Base-by-base conservation (phyloP, 2,888 invertebrate genomes). In the Hirtodrosophila alboralis region DNA sequence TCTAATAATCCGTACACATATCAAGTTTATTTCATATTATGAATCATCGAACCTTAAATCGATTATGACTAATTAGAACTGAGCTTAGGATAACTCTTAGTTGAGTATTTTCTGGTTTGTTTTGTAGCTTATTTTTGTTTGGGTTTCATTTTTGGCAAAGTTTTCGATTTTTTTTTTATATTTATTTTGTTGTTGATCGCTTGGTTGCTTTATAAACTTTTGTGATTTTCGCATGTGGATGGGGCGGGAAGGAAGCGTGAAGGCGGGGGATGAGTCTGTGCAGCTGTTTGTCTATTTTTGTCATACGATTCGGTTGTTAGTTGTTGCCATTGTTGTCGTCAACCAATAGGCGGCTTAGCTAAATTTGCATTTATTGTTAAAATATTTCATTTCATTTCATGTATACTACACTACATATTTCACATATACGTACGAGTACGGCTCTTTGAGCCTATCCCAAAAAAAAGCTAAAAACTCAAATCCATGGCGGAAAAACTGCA, bases 311-410 rank as follows among this genome's bases (percentile, higher is more conserved):
- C 23, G 62, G 45, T 44, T 51, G 54, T 56, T 67, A 49, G 53
- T 62, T 61, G 54, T 34, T 60, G 51, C 44, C 64, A 16, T 16
- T 38, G 49, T 59, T 70, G 61, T 30, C 60, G 69, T 68, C 18
- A 45, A 30, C 58, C 76, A 79, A 78, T 76, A 62, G 84, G 63
- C 77, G 61, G 79, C 79, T 79, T 84, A 84, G 80, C 79, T 59
- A 84, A 84, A 79, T 79, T 79, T 79, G 84, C 79, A 79, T 79
- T 79, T 79, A 79, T 79, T 79, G 79, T 79, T 79, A 76, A 80
- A 79, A 79, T 84, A 77, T 79, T 79, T 79, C 80, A 84, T 79
- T 76, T 78, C 66, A 73, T 76, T 83, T 84, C 68, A 79, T 78
- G 66, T 78, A 75, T 78, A 78, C 62, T 62, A n/a, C 54, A 33